Base-by-base conservation (phyloP, 2,797 vertebrate species). In the Smutsia gigantea region DNA sequence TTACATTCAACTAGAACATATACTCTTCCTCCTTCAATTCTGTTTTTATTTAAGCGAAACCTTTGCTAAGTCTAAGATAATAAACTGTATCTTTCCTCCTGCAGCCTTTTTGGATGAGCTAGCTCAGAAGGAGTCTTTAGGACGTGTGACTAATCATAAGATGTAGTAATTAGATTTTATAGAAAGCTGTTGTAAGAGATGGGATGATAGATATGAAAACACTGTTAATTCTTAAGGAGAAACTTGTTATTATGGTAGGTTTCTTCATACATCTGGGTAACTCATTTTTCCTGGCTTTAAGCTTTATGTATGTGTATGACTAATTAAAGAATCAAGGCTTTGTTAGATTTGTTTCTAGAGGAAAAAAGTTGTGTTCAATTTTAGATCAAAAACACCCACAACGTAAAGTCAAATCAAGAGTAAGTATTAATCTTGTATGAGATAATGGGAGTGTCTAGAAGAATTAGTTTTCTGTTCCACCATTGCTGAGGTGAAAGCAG, bases 141-240 rank as follows among this genome's bases (percentile, higher is more conserved):
- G 92, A 78, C 5, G 78, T 42, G 31, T 81, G 55, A 74, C 42
- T 87, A 90, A 91, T 61, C 11, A 55, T 37, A 61, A 92, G 66
- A 55, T 74, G 25, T 55, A 29, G 46, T 74, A 72, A 85, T 92
- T 81, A 72, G n/a, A 21, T 96, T 87, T 96, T 75, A 78, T 42
- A 89, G 94, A 72, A 81, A 81, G 59, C 79, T 72, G 34, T 61
- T 34, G 12, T 87, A 79, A 97, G 18, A 29, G 86, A 53, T 25
- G 42, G 78, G 68, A 37, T 85, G 51, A 79, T 55, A n/a, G 77
- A 49, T 55, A 81, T 29, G 8, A 71, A 85, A 89, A 85, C 87
- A 75, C 31, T 72, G 19, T 39, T 71, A 82, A 25, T 63, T 64
- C 75, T 42, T 74, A 46, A 49, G 25, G 34, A 82, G 77, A 90